Evolutionary conservation across 2,113 vertebrate genomes (phyloP).

Genomic region (Cairina moschata): DNA sequence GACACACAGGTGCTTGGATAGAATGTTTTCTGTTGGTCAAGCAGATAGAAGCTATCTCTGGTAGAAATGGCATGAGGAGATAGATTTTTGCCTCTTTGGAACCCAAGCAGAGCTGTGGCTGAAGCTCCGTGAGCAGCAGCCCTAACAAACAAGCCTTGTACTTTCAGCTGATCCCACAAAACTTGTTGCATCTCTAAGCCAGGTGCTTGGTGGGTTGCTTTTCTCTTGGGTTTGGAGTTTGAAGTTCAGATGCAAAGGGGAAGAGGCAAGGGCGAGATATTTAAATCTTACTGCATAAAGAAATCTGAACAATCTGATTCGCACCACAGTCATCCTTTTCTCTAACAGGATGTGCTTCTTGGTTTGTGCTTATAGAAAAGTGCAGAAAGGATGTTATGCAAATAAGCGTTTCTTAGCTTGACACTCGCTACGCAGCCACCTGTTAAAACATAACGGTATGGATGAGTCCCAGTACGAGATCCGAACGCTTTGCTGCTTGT

Average conservation of each 20-base stretch:
- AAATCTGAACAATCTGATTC: neutral
- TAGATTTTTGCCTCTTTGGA: neutral
- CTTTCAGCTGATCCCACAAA: neutral
- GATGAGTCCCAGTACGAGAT: neutral
- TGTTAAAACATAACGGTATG: neutral
- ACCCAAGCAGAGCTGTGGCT: neutral
- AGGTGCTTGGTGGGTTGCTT: neutral
- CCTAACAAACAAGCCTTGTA: neutral
- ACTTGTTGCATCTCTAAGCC: neutral
- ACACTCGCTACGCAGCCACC: constrained; percentile 37
- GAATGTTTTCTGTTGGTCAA: neutral
- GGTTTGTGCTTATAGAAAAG: constrained; percentile 48
- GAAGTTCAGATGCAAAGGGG: neutral
- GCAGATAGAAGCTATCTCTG: neutral
- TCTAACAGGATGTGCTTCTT: neutral
- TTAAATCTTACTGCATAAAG: neutral
- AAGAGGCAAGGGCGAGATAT: neutral
- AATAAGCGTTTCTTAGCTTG: constrained; percentile 13
- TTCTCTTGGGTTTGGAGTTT: neutral
- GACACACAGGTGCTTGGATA: neutral
- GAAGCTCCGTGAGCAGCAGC: neutral
- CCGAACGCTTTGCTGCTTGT: neutral
- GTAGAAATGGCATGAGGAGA: neutral
- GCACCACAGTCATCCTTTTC: neutral
- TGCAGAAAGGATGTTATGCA: constrained; percentile 40